A percentile compares a stretch with the other conserved stretches of the same genome.
These are phyloP conservation scores for Diadumene lineata DNA, from an alignment of 92 coral and sea anemone species.

Conservation along the genomic window DNA sequence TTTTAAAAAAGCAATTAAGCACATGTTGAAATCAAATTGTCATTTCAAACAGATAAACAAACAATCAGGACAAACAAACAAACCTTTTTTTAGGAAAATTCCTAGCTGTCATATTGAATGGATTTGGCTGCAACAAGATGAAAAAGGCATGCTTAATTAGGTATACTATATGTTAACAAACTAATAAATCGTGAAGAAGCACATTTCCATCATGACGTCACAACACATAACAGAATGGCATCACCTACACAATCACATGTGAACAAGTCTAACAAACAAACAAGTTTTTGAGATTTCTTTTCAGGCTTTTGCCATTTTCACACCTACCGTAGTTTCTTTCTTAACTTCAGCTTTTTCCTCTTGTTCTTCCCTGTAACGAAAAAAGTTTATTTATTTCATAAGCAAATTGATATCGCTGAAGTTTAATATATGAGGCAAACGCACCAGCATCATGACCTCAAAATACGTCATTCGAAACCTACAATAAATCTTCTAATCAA, in stretches of 20 bases:
- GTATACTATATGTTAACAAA: background rate
- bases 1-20: background rate
- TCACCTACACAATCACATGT: too few relatives aligned
- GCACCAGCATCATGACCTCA: background rate
- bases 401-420: background rate
- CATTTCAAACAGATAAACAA: too few relatives aligned
- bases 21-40: too few relatives aligned
- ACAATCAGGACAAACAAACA: slow-evolving; percentile 6
- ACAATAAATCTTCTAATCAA: background rate
- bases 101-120: slow-evolving; percentile 97
- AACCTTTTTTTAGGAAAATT: slow-evolving; percentile 95
- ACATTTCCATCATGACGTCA: background rate
- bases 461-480: background rate
- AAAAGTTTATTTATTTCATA: background rate
- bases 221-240: background rate
- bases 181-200: background rate
- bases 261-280: too few relatives aligned
- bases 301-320: background rate
- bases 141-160: too few relatives aligned
- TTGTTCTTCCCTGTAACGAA: background rate
- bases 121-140: slow-evolving; percentile 50
- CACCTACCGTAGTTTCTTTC: slow-evolving; percentile 20
- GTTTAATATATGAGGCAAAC: background rate
- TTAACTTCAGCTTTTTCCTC: slow-evolving; percentile 20
- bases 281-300: too few relatives aligned